These are phyloP conservation scores for Heliopora coerulea DNA, from an alignment of 92 coral and sea anemone genomes.

Conservation along the genomic window DNA sequence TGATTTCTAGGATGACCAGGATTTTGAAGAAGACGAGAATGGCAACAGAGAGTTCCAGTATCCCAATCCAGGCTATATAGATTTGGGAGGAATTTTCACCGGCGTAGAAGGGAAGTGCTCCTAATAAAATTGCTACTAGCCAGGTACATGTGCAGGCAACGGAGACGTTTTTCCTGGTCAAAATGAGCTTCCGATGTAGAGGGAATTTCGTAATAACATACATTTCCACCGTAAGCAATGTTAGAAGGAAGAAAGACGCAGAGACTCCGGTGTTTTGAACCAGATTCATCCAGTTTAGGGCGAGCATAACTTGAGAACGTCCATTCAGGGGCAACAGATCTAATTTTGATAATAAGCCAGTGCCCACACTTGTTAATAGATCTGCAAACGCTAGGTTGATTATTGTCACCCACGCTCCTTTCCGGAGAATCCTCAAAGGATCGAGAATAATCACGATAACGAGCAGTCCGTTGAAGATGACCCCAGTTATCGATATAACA, in stretches of 20 bases:
- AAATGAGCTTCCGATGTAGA: background rate
- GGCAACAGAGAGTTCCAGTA: conserved; percentile 19
- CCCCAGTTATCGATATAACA: background rate
- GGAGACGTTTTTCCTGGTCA: conserved; percentile 47
- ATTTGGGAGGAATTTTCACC: background rate
- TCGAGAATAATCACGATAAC: conserved; percentile 2
- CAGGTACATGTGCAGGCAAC: conserved; percentile 67
- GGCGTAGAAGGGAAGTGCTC: too few relatives aligned
- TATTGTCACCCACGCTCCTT: conserved; percentile 34
- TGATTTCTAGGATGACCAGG: conserved; percentile 1
- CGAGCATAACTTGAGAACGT: background rate
- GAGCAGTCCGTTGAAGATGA: conserved; percentile 4
- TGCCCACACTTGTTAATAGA: background rate
- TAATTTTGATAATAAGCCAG: background rate
- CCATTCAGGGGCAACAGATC: background rate
- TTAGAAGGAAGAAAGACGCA: conserved; percentile 15
- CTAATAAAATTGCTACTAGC: conserved; percentile 24
- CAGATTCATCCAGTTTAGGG: background rate
- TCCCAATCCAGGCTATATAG: too few relatives aligned
- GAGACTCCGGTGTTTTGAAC: background rate
- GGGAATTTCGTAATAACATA: conserved; percentile 24
- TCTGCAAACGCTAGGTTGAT: conserved; percentile 27
- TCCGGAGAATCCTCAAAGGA: conserved; percentile 15
- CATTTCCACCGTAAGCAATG: conserved; percentile 12
- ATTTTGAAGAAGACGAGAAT: conserved; percentile 11